Percentiles rank a stretch among this genome's conserved stretches.
phyloP scores from a whole-genome alignment of 2,797 vertebrate genomes.

The Novumbra hubbsi region DNA sequence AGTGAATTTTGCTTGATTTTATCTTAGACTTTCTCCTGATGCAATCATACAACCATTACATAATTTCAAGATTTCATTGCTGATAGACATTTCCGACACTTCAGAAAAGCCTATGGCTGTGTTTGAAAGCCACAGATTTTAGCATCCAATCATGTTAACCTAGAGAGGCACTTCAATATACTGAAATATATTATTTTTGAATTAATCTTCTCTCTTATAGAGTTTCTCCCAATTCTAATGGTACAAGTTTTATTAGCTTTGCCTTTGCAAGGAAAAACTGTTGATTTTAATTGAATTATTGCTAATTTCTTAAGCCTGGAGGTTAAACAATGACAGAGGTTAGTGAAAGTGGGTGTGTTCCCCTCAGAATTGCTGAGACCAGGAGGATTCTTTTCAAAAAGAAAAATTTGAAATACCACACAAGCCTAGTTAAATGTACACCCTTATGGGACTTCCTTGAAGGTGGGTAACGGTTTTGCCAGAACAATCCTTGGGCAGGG shows the following conservation, averaged over 20 bases:
- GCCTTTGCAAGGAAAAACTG: not conserved
- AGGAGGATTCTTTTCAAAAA: not conserved
- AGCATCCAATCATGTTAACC: conserved; percentile 1
- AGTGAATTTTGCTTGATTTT: not conserved
- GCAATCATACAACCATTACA: not conserved
- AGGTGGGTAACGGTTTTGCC: not conserved
- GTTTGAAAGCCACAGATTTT: not conserved
- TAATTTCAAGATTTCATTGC: not conserved
- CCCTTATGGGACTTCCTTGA: not conserved
- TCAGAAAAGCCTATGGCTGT: not conserved
- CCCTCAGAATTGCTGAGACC: not conserved
- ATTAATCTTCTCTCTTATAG: not conserved
- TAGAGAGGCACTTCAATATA: not conserved
- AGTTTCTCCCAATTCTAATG: not conserved
- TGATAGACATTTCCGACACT: not conserved
- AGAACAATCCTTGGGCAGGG: not conserved
- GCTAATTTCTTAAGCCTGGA: not conserved
- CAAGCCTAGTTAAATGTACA: not conserved
- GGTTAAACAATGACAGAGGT: conserved; percentile 3
- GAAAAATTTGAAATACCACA: not conserved
- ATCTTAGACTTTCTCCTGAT: not conserved
- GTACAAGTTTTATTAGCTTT: not conserved
- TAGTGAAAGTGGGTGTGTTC: not conserved
- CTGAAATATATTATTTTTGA: not conserved
- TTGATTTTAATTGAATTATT: conserved; percentile 4